Evolutionary conservation across 2,113 vertebrate genomes (phyloP), one percentile per base, ranked within the genome.

Genomic region (Oncorhynchus mykiss): DNA sequence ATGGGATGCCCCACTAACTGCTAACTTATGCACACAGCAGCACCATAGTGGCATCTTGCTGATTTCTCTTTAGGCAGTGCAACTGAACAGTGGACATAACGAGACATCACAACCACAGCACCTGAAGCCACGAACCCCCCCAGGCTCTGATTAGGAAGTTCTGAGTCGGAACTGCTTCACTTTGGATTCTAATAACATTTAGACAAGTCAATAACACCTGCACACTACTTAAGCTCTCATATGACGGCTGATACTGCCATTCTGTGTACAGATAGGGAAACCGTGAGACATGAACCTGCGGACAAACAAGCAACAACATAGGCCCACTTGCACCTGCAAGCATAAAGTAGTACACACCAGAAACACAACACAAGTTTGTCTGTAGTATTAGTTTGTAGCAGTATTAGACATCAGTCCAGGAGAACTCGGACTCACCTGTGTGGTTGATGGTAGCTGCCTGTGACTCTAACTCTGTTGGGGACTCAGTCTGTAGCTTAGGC

Each of bases 381-480:
- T 54, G 13, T 2, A 1, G 39, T 45, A 45, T 45, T 45, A 11
- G 39, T 12, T 45, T 45, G 51, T 54, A 18, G 51, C 16, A 54
- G 1, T 54, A 54, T 54, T 18, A 18, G 4, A 54, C 51, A 54
- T 54, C 4, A 6, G 22, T 12, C 11, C 24, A 48, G 51, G 29
- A 25, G 22, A 45, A 14, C 5, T 34, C 9, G 3, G 45, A 77
- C 91, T 72, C 0, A 94, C 93, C 92, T 92, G 91, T 91, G n/a
- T 91, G 88, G 84, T 92, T 92, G 9, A 29, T 89, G 72, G 83
- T 88, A 57, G 77, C 77, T 45, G 79, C 85, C 22, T 79, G 79
- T 12, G 39, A 8, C 4, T 85, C 84, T 5, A 82, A 76, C 57
- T 49, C 74, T 12, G 29, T 25, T 20, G 13, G 29, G 0, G 51